A percentile compares a stretch with the other conserved stretches of the same genome.
These are phyloP conservation scores for Muscina levida DNA, from an alignment of 2,888 invertebrate genomes.

Conservation along the genomic window DNA sequence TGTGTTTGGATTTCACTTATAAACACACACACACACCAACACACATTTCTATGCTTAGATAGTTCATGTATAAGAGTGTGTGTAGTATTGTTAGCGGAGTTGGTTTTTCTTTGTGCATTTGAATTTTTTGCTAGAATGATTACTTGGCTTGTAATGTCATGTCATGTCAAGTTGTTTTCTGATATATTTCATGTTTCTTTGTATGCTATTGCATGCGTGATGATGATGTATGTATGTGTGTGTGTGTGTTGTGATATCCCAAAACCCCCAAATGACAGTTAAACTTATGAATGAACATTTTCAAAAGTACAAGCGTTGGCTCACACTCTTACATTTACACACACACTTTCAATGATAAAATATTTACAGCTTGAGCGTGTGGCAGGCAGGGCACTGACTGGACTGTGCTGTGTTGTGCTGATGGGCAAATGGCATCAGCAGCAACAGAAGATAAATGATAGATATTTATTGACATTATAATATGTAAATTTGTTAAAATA, in stretches of 20 bases:
- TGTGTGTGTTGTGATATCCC: slow-evolving; percentile 26
- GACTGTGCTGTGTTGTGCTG: neutral
- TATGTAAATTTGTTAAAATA: slow-evolving; percentile 50
- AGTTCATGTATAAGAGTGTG: neutral
- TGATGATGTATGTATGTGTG: slow-evolving; percentile 13
- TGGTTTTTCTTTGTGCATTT: slow-evolving; percentile 51
- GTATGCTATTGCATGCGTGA: neutral
- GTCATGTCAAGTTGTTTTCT: slow-evolving; percentile 58
- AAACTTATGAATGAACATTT: slow-evolving; percentile 56
- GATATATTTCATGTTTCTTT: slow-evolving; percentile 21
- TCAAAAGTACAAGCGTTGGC: too few relatives aligned
- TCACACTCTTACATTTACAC: too few relatives aligned
- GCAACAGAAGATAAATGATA: slow-evolving; percentile 60
- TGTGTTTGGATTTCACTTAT: neutral
- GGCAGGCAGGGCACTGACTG: neutral
- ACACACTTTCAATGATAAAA: slow-evolving; percentile 24
- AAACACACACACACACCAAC: neutral
- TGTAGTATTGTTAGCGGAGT: slow-evolving; percentile 13
- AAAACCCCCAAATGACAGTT: slow-evolving; percentile 54
- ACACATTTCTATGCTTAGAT: neutral
- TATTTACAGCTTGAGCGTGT: slow-evolving; percentile 18
- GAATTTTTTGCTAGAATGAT: slow-evolving; percentile 55
- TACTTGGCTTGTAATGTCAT: slow-evolving; percentile 63
- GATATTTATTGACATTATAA: slow-evolving; percentile 59
- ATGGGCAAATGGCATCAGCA: neutral